Evolutionary conservation across 1,140 invertebrate genomes (phyloP), one percentile per base, ranked within the genome.

Genomic region (Trissolcus basalis): DNA sequence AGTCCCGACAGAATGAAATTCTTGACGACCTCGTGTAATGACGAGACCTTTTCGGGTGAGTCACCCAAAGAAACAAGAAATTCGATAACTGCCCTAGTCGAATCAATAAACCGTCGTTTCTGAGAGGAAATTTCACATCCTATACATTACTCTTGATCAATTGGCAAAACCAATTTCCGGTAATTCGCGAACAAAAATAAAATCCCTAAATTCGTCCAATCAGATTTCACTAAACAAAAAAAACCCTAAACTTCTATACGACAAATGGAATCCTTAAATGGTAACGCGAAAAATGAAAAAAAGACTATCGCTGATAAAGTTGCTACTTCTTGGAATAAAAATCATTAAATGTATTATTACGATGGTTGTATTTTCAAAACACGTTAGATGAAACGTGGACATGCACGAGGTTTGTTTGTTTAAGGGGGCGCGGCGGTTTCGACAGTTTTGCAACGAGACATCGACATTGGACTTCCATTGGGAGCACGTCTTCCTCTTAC

Each of bases 1-100:
- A 84, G 72, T 43, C 81, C 85, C 19, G 85, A 88, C 74, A 78
- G 85, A 39, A 87, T 88, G 86, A 85, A 87, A 65, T 77, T 77
- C 54, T 85, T 86, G 39, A 77, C 83, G 16, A 80, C 85, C 10
- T 85, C 84, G 15, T 88, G 86, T 77, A 82, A 75, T 55, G 83
- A 86, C 60, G 85, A 88, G 15, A 71, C 82, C 12, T 70, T 86
- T 15, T 86, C 84, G 16, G 86, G 85, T 87, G 73, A 85, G 79
- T 78, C 70, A 44, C 12, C 16, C 7, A 7, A 19, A 39, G 41
- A 59, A 58, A 63, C 44, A 13, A 51, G 54, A 71, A 71, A 71
- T 71, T 71, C 43, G 45, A 71, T 71, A 71, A 63, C 51, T 71
- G 35, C 19, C 32, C 49, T 1, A 43, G 36, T 49, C 43, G 47